These are phyloP conservation scores for Rhyacophila evoluta DNA, from an alignment of 2,888 invertebrate genomes.

Conservation along the genomic window DNA sequence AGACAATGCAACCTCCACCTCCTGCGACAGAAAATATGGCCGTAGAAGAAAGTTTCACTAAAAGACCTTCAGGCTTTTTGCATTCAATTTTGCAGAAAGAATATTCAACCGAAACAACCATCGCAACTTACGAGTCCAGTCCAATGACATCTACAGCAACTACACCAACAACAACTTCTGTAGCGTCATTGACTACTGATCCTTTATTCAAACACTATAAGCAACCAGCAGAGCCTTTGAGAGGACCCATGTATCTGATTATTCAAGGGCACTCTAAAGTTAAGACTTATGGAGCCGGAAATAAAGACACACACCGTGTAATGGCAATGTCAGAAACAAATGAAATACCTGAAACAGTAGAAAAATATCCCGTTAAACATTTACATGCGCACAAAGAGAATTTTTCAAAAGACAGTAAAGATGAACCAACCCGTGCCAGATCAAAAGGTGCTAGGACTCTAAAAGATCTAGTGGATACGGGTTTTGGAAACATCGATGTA, in stretches of 20 bases:
- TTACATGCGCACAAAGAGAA: conserved; percentile 63
- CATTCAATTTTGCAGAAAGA: conserved; percentile 52
- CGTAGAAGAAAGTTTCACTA: conserved; percentile 36
- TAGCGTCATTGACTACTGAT: conserved; percentile 71
- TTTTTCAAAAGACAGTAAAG: conserved; percentile 59
- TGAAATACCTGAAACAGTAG: conserved; percentile 68
- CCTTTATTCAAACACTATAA: conserved; percentile 74
- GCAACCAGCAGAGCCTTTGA: conserved; percentile 72
- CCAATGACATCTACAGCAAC: conserved; percentile 60
- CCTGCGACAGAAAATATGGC: conserved; percentile 56
- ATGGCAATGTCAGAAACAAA: conserved; percentile 67
- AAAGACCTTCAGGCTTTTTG: conserved; percentile 48
- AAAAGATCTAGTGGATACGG: conserved; percentile 63
- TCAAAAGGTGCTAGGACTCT: conserved; percentile 63
- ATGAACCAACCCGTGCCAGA: conserved; percentile 57
- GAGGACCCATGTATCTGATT: conserved; percentile 79
- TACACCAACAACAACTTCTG: conserved; percentile 67
- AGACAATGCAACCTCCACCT: conserved; percentile 74
- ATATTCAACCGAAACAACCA: conserved; percentile 53
- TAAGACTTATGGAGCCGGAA: conserved; percentile 81
- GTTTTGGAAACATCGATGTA: conserved; percentile 68
- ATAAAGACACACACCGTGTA: conserved; percentile 61
- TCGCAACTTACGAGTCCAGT: conserved; percentile 55
- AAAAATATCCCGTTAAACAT: conserved; percentile 71
- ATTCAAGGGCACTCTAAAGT: conserved; percentile 90